Evolutionary conservation across 1,140 invertebrate genomes (phyloP), one percentile per base, ranked within the genome.

Genomic region (Onthophagus taurus): DNA sequence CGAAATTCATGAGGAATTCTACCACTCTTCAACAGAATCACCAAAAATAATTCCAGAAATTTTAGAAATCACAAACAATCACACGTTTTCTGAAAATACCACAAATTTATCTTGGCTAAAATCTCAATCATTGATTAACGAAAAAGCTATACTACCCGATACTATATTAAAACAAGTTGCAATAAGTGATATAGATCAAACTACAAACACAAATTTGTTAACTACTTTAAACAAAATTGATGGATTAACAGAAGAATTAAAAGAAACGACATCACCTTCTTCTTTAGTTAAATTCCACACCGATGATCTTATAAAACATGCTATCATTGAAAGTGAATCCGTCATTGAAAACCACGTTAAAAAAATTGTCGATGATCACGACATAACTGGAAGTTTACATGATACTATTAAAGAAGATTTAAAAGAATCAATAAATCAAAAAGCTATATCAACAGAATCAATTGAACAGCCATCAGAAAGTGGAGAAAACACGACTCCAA

Each of bases 21-120:
- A 17, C 8, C 14, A 34, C 6, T 4, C 14, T n/a, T 29, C 29
- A 36, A 26, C 41, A 35, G 17, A 45, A 21, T 4, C 36, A 8
- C 24, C 31, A 4, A 60, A 57, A 44, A 57, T 60, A 20, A 33
- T 59, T 13, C 52, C 54, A 8, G 56, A 55, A 41, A 42, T 60
- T 39, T 38, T 52, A 18, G 51, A 52, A 11, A 47, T 52, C 9
- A 14, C 49, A 20, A 45, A 30, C 16, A 58, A 58, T 35, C 47
- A 48, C 11, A 55, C 51, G 3, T 21, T 31, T 21, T 42, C 47
- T 11, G 44, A 42, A 33, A 46, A 53, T 44, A 47, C 33, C 0
- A 46, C 39, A 5, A 26, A 53, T 20, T 44, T 13, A 9, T 48
- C 48, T 17, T 57, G 56, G 58, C 30, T 56, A 31, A 55, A 60